Evolutionary conservation across 64 coral and sea anemone genomes (phyloP), one percentile per base, ranked within the genome.

Genomic region (Dendronephthya gigantea): DNA sequence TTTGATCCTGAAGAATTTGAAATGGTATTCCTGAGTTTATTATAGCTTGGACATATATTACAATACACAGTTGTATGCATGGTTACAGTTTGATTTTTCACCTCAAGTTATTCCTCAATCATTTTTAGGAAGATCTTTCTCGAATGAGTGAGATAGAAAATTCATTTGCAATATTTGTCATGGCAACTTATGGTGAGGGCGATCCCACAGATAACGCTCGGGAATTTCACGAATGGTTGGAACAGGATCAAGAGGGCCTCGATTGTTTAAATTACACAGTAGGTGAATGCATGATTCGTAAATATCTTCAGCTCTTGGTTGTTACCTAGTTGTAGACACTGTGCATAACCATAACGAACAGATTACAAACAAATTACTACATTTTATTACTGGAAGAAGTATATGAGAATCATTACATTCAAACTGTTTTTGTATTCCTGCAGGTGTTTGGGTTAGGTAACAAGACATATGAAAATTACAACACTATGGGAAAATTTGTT

Each of bases 141-240:
- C 83, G 92, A 22, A 72, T 97, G 33, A 88, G 83, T 49, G 94
- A 97, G 90, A 50, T 97, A 19, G 92, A 93, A 38, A 93, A 97
- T 87, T 49, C 88, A 5, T 50, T 91, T 30, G 86, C 89, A 28
- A 97, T 97, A 82, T 97, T 97, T 91, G 94, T 97, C 10, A 89
- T 97, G 89, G 94, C 94, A 40, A 97, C 94, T 25, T 97, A 97
- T 85, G 94, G 94, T 62, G 94, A 97, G 56, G 94, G 94, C 27
- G 94, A 97, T 51, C 94, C 94, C 2, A 97, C 94, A 8, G 94
- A 97, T 49, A 97, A 97, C 89, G 89, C 94, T 3, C 94, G 93
- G 30, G 94, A 97, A 72, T 91, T 97, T 29, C 90, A 93, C 85
- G 94, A 97, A 40, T 97, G 94, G 94, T 35, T 97, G 39, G 89